These are phyloP conservation scores for Vombatus ursinus DNA, from an alignment of 2,113 vertebrate species.

Conservation along the genomic window DNA sequence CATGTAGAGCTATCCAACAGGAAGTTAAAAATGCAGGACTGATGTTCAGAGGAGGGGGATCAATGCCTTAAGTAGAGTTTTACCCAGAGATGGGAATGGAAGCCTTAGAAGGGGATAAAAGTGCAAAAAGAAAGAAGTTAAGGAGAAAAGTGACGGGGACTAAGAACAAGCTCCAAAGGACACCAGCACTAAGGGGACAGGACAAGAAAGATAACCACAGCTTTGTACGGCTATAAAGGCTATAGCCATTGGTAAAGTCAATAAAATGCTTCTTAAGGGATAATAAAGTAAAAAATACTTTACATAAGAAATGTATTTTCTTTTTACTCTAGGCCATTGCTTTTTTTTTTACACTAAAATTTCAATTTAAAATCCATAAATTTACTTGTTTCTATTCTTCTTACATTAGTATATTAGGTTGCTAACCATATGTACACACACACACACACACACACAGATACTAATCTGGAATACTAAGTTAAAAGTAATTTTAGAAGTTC, in stretches of 20 bases:
- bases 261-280: not conserved
- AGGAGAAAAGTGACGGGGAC: not conserved
- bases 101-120: not conserved
- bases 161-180: not conserved
- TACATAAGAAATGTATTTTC: too few relatives aligned
- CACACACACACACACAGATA: not conserved
- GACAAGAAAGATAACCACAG: not conserved
- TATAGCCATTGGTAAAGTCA: not conserved
- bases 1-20: not conserved
- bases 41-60: not conserved
- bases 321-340: too few relatives aligned
- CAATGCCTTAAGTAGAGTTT: not conserved
- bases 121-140: not conserved
- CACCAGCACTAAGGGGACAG: not conserved
- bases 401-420: not conserved
- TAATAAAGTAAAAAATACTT: not conserved
- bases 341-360: not conserved
- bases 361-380: not conserved
- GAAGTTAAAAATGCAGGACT: not conserved
- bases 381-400: not conserved
- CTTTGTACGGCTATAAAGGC: not conserved
- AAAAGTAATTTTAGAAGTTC: not conserved
- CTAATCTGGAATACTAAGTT: not conserved
- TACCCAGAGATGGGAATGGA: not conserved
- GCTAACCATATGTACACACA: not conserved